phyloP scores from a whole-genome alignment of 1,140 invertebrate species.

The Temnothorax longispinosus region DNA sequence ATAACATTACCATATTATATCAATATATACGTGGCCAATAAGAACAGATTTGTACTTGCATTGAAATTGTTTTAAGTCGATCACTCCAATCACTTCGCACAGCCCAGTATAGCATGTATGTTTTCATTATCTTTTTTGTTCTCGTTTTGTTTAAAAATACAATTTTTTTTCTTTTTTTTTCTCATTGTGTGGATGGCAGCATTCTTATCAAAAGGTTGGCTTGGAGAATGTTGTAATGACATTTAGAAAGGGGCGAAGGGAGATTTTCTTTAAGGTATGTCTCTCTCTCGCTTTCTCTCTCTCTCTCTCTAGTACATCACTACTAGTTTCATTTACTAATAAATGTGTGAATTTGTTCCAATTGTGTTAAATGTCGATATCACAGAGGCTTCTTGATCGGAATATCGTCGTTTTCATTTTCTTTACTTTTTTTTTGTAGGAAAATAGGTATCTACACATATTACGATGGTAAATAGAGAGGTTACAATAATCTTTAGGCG shows the following conservation, averaged over 20 bases:
- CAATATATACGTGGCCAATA: constrained; percentile 86
- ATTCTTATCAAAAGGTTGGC: constrained; percentile 85
- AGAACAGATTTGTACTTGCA: constrained; percentile 86
- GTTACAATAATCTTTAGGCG: constrained; percentile 75
- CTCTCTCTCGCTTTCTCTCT: constrained; percentile 50
- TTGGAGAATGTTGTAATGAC: constrained; percentile 85
- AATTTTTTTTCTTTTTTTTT: constrained; percentile 75
- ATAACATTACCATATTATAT: constrained; percentile 84
- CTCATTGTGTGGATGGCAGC: constrained; percentile 84
- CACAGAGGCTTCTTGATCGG: constrained; percentile 84
- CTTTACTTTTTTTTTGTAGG: constrained; percentile 78
- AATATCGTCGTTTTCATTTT: constrained; percentile 77
- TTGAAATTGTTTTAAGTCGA: constrained; percentile 86
- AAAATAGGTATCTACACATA: constrained; percentile 85
- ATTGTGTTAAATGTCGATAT: constrained; percentile 83
- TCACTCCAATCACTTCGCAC: constrained; percentile 85
- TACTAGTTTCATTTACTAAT: constrained; percentile 75
- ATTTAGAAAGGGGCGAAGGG: constrained; percentile 80
- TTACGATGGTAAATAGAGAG: constrained; percentile 79
- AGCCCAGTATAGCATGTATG: constrained; percentile 86
- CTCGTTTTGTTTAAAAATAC: constrained; percentile 85
- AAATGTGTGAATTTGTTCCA: constrained; percentile 82
- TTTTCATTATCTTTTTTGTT: constrained; percentile 82
- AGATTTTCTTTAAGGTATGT: constrained; percentile 35
- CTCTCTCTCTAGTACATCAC: constrained; percentile 69